A percentile compares a stretch with the other conserved stretches of the same genome.
phyloP scores from a whole-genome alignment of 1,140 invertebrate genomes.

The Camponotus vicinus region DNA sequence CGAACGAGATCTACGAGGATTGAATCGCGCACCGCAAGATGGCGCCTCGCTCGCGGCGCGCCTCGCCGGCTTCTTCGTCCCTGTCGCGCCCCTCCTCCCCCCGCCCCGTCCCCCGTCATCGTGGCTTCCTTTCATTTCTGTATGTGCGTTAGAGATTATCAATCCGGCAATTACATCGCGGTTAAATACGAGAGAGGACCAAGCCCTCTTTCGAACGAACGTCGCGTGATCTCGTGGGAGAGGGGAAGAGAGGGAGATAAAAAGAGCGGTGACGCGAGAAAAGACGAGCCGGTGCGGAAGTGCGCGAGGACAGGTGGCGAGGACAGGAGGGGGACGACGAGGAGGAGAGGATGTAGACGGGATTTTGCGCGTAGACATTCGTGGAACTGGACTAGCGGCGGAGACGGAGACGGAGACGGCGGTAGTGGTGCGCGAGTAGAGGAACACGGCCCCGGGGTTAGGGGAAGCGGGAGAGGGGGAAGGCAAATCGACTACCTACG shows the following conservation, averaged over 20 bases:
- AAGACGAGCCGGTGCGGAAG: constrained; percentile 19
- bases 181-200: neutral
- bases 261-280: neutral
- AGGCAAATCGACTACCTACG: constrained; percentile 10
- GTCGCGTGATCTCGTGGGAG: neutral
- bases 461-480: neutral
- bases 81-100: no score
- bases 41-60: neutral
- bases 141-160: constrained; percentile 20
- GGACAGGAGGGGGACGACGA: neutral
- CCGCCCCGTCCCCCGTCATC: neutral
- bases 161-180: neutral
- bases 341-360: constrained; percentile 26
- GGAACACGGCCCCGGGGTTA: neutral
- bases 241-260: neutral
- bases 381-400: neutral
- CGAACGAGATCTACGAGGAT: neutral
- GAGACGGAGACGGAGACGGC: neutral
- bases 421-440: neutral
- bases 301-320: neutral
- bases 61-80: no score
- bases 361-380: neutral
- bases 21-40: constrained; percentile 13
- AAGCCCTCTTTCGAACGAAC: neutral
- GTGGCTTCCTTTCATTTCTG: neutral